Percentiles rank a stretch among this genome's conserved stretches.
Conservation (phyloP, 2,888 invertebrate genomes). For the Scaptomyza reducta region DNA sequence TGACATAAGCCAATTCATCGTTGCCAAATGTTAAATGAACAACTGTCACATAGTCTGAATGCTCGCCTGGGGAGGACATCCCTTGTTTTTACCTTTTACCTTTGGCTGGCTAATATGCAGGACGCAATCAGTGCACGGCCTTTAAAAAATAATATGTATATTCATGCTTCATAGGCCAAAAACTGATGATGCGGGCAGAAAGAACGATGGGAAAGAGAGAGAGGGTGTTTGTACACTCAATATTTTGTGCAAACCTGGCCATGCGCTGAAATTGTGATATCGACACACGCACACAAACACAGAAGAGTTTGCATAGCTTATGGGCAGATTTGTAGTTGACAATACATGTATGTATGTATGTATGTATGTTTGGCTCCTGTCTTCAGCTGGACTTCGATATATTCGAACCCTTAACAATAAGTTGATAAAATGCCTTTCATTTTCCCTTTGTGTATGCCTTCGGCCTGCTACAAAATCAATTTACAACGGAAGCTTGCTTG, state of each 20-base stretch:
- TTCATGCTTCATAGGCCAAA: conserved; percentile 14
- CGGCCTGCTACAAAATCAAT: conserved; percentile 69
- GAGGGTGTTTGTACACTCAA: neutral
- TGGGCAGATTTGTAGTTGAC: conserved; percentile 25
- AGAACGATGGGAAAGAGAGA: neutral
- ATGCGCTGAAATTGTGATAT: conserved; percentile 13
- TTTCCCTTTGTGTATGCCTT: conserved; percentile 55
- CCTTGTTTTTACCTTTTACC: conserved; percentile 25
- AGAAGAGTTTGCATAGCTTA: conserved; percentile 10
- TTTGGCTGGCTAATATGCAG: conserved; percentile 21
- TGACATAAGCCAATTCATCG: conserved; percentile 32
- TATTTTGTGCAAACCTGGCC: conserved; percentile 9
- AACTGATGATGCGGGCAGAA: conserved; percentile 1
- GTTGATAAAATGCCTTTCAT: conserved; percentile 69
- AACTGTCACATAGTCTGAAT: conserved; percentile 39
- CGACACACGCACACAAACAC: neutral
- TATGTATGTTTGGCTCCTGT: conserved; percentile 5
- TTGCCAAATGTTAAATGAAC: conserved; percentile 44
- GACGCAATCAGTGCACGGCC: conserved; percentile 18
- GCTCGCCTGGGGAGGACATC: neutral
- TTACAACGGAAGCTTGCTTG: conserved; percentile 76
- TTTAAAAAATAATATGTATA: conserved; percentile 20
- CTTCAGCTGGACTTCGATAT: conserved; percentile 34
- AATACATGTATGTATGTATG: conserved; percentile 6
- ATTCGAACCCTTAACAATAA: conserved; percentile 52